phyloP scores from a whole-genome alignment of 2,797 vertebrate species.

The Synanceia verrucosa region DNA sequence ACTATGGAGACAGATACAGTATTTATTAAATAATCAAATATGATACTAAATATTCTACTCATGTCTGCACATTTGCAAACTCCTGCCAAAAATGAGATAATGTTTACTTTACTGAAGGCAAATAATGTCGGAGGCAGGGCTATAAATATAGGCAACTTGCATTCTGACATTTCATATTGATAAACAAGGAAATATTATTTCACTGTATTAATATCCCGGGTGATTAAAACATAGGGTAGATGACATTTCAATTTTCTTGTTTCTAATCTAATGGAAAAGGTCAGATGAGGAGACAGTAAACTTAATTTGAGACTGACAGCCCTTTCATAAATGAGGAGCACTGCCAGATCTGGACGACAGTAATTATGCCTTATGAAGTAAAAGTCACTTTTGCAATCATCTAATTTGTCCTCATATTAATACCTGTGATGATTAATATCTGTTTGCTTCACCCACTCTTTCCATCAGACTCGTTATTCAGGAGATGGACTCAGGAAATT shows the following conservation, averaged over 20 bases:
- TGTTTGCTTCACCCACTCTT: conserved; percentile 1
- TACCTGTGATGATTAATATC: conserved; percentile 19
- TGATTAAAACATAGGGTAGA: conserved; percentile 40
- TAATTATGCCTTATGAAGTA: conserved; percentile 39
- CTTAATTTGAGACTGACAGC: conserved; percentile 43
- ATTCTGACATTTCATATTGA: conserved; percentile 59
- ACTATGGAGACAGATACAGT: neutral
- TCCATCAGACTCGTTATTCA: conserved; percentile 7
- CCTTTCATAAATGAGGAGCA: conserved; percentile 25
- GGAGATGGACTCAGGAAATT: neutral
- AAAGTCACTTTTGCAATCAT: conserved; percentile 40
- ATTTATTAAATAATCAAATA: neutral
- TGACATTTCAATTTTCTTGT: conserved; percentile 59
- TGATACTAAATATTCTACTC: neutral
- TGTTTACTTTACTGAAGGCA: conserved; percentile 17
- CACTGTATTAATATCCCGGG: conserved; percentile 28
- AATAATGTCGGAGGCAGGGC: neutral
- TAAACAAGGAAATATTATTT: conserved; percentile 46
- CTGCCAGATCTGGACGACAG: conserved; percentile 16
- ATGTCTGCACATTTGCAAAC: neutral
- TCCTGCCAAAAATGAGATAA: conserved; percentile 3
- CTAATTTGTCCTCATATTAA: conserved; percentile 42
- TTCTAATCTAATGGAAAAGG: conserved; percentile 44
- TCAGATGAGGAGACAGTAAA: conserved; percentile 52
- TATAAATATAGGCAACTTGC: conserved; percentile 22